A percentile compares a stretch with the other conserved stretches of the same genome.
These are phyloP conservation scores for Myotis pilosus DNA, from an alignment of 2,797 vertebrate genomes.

Conservation along the genomic window DNA sequence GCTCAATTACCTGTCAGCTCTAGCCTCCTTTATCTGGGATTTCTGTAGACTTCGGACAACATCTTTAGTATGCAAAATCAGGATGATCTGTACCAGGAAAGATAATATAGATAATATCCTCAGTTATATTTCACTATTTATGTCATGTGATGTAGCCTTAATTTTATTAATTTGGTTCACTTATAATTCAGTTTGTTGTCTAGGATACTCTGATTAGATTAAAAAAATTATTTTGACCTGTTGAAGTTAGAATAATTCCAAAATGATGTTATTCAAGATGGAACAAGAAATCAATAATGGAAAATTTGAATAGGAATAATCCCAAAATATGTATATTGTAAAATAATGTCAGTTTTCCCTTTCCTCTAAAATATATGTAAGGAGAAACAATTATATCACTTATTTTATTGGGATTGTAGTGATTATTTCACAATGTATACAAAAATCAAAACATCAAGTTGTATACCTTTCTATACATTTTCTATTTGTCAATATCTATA, in stretches of 20 bases:
- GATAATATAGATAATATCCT: neutral
- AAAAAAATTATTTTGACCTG: conserved; percentile 1
- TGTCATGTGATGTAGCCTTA: conserved; percentile 13
- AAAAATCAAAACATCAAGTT: neutral
- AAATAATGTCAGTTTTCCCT: neutral
- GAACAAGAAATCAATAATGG: conserved; percentile 24
- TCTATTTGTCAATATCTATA: neutral
- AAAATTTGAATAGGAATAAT: conserved; percentile 31
- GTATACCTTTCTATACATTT: neutral
- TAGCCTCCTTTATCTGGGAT: neutral
- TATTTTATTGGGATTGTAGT: neutral
- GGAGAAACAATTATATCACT: neutral
- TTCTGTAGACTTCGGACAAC: neutral
- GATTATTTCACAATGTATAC: neutral
- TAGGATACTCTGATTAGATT: neutral
- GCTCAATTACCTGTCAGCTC: neutral
- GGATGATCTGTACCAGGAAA: neutral
- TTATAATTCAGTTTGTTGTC: conserved; percentile 30
- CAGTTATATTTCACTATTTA: neutral
- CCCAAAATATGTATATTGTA: neutral
- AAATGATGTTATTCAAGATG: conserved; percentile 29
- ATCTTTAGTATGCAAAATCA: neutral
- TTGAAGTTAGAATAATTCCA: neutral
- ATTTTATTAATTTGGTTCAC: conserved; percentile 47
- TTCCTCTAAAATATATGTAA: neutral